A percentile compares a stretch with the other conserved stretches of the same genome.
Evolutionary conservation across 2,113 vertebrate genomes (phyloP).

Genomic region (Xyrauchen texanus): DNA sequence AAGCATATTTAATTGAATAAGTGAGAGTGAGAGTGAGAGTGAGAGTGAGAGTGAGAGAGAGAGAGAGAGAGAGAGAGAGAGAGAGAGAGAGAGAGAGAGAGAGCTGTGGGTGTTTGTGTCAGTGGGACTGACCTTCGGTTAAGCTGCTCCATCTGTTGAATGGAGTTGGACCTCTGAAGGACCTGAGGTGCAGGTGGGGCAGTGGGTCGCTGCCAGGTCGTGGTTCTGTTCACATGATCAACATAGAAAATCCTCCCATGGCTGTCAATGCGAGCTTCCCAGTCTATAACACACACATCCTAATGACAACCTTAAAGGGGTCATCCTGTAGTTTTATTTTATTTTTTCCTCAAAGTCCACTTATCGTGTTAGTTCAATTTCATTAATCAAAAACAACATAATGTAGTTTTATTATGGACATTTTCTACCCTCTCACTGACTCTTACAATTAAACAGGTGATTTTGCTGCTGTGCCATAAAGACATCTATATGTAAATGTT

Average conservation of each 20-base stretch:
- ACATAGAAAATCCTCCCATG: conserved; percentile 93
- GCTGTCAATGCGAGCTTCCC: conserved; percentile 96
- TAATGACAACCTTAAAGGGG: neutral
- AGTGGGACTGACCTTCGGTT: conserved; percentile 81
- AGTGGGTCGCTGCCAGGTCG: conserved; percentile 91
- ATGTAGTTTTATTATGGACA: too few species aligned
- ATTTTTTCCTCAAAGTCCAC: neutral
- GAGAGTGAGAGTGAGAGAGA: neutral
- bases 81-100: neutral
- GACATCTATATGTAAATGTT: too few species aligned
- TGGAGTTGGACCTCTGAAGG: conserved; percentile 90
- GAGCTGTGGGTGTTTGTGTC: conserved; percentile 1
- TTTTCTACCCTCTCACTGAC: too few species aligned
- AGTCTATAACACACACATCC: conserved; percentile 71
- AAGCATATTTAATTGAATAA: neutral
- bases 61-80: neutral
- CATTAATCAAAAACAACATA: too few species aligned
- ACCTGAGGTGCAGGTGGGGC: conserved; percentile 86
- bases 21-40: too few species aligned
- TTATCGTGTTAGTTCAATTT: neutral
- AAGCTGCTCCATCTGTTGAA: conserved; percentile 95
- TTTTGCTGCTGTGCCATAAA: too few species aligned
- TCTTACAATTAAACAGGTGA: too few species aligned
- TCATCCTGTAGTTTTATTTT: neutral
- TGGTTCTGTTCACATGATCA: conserved; percentile 93